Base-by-base conservation (phyloP, 2,888 invertebrate species). In the Synanthedon formicaeformis region DNA sequence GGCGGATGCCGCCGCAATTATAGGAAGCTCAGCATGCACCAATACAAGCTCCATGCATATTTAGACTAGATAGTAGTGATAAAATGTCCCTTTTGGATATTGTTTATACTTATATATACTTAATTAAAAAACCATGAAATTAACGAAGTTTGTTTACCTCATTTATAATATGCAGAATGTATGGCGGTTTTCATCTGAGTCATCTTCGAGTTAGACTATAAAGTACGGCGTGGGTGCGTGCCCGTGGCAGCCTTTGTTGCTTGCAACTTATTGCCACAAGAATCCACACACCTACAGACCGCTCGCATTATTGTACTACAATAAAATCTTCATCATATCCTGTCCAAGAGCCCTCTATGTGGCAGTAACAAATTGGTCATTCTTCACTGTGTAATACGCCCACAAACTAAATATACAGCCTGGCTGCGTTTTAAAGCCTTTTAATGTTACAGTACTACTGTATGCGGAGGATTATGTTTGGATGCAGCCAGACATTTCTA, bases 291-390 rank as follows among this genome's bases (percentile, higher is more conserved):
- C 75, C 72, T 72, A 75, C 73, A 59, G 58, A 40, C 50, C 55
- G 50, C 54, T 53, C 60, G 65, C 64, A 71, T 75, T 78, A 78
- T 74, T 69, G 63, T 66, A 57, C 61, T 64, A 78, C 74, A 80
- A 78, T 80, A 78, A 78, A 79, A 78, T 77, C 78, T 75, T 75
- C 77, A 81, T 78, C 78, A 75, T 77, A 73, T 66, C 66, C 61
- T 67, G 69, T 70, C 69, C 68, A 61, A 65, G 41, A 69, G 64
- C 67, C 64, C 61, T 56, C 56, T 59, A 57, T 58, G 60, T 66
- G 69, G 74, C 69, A 79, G 76, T 76, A 74, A 82, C 81, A 79
- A 81, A 82, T 80, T 81, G 79, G 75, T 75, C 70, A 75, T 79
- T 75, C 75, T 75, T 79, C 76, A 77, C 69, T 54, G 64, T 56